Evolutionary conservation across 2,113 vertebrate genomes (phyloP), one percentile per base, ranked within the genome.

Genomic region (Camelus dromedarius): DNA sequence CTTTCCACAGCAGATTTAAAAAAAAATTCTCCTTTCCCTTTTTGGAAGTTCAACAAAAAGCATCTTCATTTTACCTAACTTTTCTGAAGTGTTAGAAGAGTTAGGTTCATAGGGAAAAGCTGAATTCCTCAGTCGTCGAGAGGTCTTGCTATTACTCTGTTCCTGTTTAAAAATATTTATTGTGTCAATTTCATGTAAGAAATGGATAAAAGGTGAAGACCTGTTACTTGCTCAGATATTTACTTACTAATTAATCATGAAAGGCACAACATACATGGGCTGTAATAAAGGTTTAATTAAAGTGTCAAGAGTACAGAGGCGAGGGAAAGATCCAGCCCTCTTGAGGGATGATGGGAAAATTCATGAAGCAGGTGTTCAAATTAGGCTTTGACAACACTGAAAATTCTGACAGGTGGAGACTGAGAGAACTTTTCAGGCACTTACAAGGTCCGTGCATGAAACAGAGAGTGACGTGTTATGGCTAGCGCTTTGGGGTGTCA

Each of bases 31-130:
- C 66, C 15, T 89, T 56, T 89, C 11, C 48, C 18, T 79, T 20
- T 94, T 72, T 84, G 28, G 64, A 79, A 24, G 85, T n/a, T 26
- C 46, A 86, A 67, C 15, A 67, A 67, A 91, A 93, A 75, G 30
- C 73, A 19, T 14, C 26, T n/a, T 38, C 66, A 72, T 79, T 92
- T 96, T 77, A 70, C 35, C 92, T 96, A 35, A 83, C 32, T 67
- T 76, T 95, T 95, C 58, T 9, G 10, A 52, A 28, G 8, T 66
- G 56, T 52, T 89, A 89, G 52, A 92, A 94, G 1, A 89, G 73
- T 76, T 35, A 69, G 60, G 14, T 90, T 54, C 8, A 54, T 32
- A 28, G 76, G 50, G 42, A 90, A 90, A 60, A 67, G 30, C 5
- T 73, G 66, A 92, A 66, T 84, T 84, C 30, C 20, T 92, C 58